A percentile compares a stretch with the other conserved stretches of the same genome.
Conservation (phyloP, 2,797 vertebrate species). For the Pogonophryne albipinna region DNA sequence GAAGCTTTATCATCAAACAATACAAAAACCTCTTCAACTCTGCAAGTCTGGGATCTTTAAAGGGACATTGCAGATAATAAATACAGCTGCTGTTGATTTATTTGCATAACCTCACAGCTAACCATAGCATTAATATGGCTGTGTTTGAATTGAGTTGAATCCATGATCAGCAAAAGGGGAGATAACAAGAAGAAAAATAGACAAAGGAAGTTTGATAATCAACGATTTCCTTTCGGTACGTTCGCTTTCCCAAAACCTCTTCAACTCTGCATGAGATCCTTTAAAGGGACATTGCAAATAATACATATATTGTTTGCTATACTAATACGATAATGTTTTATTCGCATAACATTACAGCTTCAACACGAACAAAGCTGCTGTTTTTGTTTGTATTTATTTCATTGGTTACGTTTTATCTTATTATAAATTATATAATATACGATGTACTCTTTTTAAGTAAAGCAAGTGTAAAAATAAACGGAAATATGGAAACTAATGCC, state of each 20-base stretch:
- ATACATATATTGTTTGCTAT: no score
- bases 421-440: no score
- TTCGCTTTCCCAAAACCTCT: background rate
- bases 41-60: background rate
- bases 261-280: background rate
- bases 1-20: conserved; percentile 34
- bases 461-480: background rate
- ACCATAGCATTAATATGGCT: no score
- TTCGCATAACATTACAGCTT: background rate
- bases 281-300: background rate
- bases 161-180: background rate
- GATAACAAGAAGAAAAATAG: conserved; percentile 7
- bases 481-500: background rate
- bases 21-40: background rate
- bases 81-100: no score
- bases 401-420: background rate
- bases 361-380: background rate
- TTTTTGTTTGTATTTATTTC: background rate
- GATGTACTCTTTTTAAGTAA: background rate
- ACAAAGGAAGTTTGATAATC: conserved; percentile 51
- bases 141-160: no score
- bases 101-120: background rate
- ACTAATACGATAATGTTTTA: background rate
- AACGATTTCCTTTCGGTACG: background rate
- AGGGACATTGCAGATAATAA: background rate